Conservation (phyloP, 2,888 invertebrate genomes). For the Hydroisotoma schaefferi region DNA sequence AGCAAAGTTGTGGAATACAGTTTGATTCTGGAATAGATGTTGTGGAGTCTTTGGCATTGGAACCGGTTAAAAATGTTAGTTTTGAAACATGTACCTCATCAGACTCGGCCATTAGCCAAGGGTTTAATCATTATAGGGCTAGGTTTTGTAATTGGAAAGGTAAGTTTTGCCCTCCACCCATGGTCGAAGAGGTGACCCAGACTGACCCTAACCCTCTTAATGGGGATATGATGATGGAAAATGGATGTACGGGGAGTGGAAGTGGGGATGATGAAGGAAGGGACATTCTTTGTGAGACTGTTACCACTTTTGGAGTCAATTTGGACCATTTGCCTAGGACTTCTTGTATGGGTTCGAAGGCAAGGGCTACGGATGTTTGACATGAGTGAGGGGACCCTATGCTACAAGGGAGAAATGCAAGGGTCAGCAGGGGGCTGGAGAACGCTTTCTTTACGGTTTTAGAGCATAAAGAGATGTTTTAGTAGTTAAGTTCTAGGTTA, state of each 20-base stretch:
- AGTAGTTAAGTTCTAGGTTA: too few species aligned
- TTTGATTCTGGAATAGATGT: constrained; percentile 41
- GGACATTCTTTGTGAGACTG: constrained; percentile 37
- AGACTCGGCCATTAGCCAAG: constrained; percentile 35
- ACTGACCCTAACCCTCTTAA: constrained; percentile 4
- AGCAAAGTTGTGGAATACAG: constrained; percentile 22
- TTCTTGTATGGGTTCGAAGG: not conserved
- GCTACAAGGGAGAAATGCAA: too few species aligned
- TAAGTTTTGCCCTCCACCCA: constrained; percentile 1
- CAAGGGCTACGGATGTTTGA: constrained; percentile 38
- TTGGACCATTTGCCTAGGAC: constrained; percentile 13
- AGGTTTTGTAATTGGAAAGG: not conserved
- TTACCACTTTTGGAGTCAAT: constrained; percentile 45
- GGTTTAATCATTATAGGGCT: constrained; percentile 9
- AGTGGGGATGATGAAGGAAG: not conserved
- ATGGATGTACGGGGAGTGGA: not conserved
- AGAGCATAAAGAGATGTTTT: too few species aligned
- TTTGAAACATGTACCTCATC: constrained; percentile 43
- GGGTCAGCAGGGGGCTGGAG: too few species aligned
- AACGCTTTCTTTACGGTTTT: too few species aligned
- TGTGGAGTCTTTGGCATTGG: constrained; percentile 19
- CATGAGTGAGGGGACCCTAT: not conserved
- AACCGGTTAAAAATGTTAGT: constrained; percentile 36
- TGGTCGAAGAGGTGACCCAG: constrained; percentile 15
- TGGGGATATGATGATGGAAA: not conserved